phyloP scores from a whole-genome alignment of 2,888 invertebrate genomes.

The Chrysodeixis includens region DNA sequence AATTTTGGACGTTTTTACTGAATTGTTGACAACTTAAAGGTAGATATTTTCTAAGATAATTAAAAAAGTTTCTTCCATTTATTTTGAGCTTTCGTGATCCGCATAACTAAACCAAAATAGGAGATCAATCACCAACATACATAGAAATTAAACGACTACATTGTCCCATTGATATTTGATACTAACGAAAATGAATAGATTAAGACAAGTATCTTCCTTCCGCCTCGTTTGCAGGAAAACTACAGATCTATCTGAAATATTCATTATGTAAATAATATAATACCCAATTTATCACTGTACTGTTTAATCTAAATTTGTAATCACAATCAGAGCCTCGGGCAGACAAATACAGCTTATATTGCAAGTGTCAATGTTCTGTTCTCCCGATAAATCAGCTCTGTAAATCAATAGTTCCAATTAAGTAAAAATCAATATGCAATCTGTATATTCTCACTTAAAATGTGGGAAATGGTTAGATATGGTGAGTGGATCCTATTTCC shows the following conservation, averaged over 20 bases:
- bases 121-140: too few species aligned
- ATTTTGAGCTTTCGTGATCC: too few species aligned
- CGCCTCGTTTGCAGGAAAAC: neutral
- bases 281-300: conserved; percentile 47
- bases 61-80: too few species aligned
- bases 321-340: conserved; percentile 42
- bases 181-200: neutral
- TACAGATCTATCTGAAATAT: conserved; percentile 24
- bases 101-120: too few species aligned
- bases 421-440: conserved; percentile 39
- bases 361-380: conserved; percentile 49
- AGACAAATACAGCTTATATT: conserved; percentile 45
- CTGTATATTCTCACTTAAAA: neutral
- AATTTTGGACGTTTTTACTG: too few species aligned
- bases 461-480: neutral
- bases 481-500: neutral
- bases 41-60: too few species aligned
- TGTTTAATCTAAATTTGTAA: conserved; percentile 54
- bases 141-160: too few species aligned
- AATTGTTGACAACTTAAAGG: too few species aligned
- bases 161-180: too few species aligned
- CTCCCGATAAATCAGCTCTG: conserved; percentile 54
- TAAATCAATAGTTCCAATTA: conserved; percentile 44
- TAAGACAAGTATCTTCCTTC: too few species aligned
- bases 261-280: conserved; percentile 39